Evolutionary conservation across 2,797 vertebrate species (phyloP).

Genomic region (Eospalax fontanierii): DNA sequence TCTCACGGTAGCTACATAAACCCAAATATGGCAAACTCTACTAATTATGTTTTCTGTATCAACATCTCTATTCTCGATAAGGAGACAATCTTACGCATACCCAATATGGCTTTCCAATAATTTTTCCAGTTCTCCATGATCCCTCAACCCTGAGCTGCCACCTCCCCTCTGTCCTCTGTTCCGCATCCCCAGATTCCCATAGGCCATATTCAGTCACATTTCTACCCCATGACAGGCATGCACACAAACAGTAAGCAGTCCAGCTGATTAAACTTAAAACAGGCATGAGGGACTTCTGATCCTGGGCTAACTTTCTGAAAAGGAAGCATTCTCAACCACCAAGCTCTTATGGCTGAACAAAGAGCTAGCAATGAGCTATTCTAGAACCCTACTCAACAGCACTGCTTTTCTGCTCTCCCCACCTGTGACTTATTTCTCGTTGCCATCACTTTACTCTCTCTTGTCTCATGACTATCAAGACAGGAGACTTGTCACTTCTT

Average conservation of each 20-base stretch:
- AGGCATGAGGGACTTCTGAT: constrained; percentile 2
- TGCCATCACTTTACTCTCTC: neutral
- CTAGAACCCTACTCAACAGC: neutral
- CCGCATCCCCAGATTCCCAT: neutral
- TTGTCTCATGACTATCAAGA: neutral
- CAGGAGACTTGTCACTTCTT: neutral
- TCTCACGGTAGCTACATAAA: neutral
- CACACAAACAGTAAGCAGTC: neutral
- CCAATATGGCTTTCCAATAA: neutral
- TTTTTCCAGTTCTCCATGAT: neutral
- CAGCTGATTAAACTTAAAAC: neutral
- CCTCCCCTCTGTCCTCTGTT: neutral
- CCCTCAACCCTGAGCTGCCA: neutral
- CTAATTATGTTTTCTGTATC: neutral
- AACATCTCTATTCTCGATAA: neutral
- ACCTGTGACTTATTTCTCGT: neutral
- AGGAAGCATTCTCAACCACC: neutral
- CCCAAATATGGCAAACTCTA: neutral
- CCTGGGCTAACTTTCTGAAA: constrained; percentile 45
- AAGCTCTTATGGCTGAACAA: neutral
- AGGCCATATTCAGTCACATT: neutral
- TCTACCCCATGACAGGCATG: neutral
- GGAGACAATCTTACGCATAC: neutral
- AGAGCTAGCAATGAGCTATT: neutral
- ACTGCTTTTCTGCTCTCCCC: neutral